Conservation (phyloP, 1,140 invertebrate species). For the Zophobas morio region DNA sequence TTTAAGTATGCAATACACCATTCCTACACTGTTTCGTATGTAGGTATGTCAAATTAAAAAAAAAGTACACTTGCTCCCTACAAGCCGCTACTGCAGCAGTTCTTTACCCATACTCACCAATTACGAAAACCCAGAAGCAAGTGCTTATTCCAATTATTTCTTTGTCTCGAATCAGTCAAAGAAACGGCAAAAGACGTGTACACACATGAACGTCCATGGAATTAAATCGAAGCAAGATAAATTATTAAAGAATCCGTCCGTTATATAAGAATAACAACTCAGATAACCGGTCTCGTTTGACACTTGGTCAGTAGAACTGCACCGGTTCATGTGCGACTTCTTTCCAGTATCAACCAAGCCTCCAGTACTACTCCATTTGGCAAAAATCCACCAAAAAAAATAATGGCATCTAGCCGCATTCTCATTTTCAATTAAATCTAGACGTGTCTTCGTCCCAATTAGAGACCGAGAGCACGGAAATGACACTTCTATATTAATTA, state of each 20-base stretch:
- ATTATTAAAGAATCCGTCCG: constrained; percentile 35
- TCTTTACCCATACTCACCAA: too few species aligned
- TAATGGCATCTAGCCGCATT: constrained; percentile 13
- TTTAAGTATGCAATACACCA: too few species aligned
- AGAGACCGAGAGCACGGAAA: neutral
- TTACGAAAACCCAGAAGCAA: too few species aligned
- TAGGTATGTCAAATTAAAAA: too few species aligned
- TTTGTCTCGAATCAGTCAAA: too few species aligned
- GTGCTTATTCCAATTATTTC: too few species aligned
- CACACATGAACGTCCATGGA: neutral
- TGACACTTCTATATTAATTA: neutral
- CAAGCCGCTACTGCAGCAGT: too few species aligned
- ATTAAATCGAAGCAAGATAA: constrained; percentile 30
- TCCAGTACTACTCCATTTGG: constrained; percentile 21
- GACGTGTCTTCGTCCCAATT: neutral
- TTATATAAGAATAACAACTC: constrained; percentile 41
- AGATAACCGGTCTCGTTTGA: constrained; percentile 41
- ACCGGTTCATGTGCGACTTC: constrained; percentile 41
- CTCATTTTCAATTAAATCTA: constrained; percentile 6
- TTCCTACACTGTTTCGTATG: too few species aligned
- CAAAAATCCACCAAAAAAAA: constrained; percentile 23
- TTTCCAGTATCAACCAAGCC: constrained; percentile 28
- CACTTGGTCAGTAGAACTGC: constrained; percentile 42
- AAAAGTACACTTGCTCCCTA: too few species aligned
- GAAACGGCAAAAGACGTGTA: neutral